phyloP scores from a whole-genome alignment of 2,113 vertebrate species.

The Microcebus ravelobensis region DNA sequence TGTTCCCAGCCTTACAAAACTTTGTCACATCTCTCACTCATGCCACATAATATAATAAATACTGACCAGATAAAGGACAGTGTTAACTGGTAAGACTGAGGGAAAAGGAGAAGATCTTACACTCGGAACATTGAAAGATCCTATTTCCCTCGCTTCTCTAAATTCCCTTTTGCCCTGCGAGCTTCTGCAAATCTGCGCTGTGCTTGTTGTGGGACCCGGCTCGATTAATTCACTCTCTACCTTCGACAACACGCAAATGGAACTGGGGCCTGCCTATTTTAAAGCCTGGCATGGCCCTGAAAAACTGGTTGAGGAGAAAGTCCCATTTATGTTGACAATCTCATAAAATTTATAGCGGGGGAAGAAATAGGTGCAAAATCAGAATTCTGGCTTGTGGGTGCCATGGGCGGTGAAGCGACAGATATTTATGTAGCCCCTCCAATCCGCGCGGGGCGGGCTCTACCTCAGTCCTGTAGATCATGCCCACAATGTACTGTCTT shows the following conservation, averaged over 20 bases:
- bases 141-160: background rate
- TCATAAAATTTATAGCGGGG: background rate
- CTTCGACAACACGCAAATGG: background rate
- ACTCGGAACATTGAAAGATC: background rate
- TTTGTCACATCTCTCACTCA: background rate
- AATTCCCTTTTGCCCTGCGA: background rate
- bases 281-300: background rate
- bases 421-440: background rate
- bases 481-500: background rate
- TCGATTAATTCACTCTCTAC: background rate
- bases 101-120: background rate
- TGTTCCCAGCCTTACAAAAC: background rate
- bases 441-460: background rate
- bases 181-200: background rate
- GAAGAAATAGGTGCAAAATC: background rate
- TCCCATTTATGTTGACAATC: background rate
- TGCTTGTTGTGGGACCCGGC: background rate
- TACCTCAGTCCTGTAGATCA: background rate
- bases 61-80: background rate
- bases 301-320: background rate
- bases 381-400: background rate
- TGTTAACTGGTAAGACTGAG: background rate
- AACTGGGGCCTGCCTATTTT: background rate
- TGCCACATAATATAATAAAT: background rate
- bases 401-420: background rate